A percentile compares a stretch with the other conserved stretches of the same genome.
Conservation (phyloP, 2,797 vertebrate species). For the Tangara arthus region DNA sequence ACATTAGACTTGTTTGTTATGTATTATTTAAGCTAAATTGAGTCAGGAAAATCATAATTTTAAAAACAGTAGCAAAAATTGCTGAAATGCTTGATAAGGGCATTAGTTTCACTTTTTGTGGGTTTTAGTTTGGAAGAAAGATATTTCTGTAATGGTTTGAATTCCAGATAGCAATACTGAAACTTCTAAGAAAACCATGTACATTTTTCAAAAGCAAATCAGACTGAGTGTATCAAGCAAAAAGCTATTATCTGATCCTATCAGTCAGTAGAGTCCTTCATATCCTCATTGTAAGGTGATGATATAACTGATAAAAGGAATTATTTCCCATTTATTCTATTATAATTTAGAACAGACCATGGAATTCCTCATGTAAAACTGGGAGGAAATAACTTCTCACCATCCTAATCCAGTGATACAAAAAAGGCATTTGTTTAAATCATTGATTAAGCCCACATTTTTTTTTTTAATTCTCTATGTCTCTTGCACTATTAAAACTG, state of each 20-base stretch:
- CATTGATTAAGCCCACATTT: background rate
- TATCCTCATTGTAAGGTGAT: background rate
- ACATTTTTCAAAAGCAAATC: background rate
- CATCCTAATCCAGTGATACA: background rate
- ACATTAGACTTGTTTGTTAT: background rate
- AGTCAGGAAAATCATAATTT: background rate
- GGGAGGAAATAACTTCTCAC: background rate
- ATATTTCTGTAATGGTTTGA: background rate
- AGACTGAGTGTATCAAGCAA: background rate
- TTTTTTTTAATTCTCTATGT: background rate
- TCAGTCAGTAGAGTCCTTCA: background rate
- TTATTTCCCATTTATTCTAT: background rate
- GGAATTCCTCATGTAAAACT: background rate
- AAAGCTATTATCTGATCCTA: background rate
- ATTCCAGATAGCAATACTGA: background rate
- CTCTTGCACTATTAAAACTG: background rate
- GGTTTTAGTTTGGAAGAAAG: background rate
- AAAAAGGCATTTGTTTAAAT: background rate
- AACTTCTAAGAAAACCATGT: background rate
- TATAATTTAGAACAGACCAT: background rate
- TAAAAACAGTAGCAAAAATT: background rate
- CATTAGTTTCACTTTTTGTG: background rate
- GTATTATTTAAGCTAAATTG: background rate
- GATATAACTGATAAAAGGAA: background rate
- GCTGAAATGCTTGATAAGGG: background rate